Conservation (phyloP, 2,888 invertebrate species). For the Bunonema sp. region DNA sequence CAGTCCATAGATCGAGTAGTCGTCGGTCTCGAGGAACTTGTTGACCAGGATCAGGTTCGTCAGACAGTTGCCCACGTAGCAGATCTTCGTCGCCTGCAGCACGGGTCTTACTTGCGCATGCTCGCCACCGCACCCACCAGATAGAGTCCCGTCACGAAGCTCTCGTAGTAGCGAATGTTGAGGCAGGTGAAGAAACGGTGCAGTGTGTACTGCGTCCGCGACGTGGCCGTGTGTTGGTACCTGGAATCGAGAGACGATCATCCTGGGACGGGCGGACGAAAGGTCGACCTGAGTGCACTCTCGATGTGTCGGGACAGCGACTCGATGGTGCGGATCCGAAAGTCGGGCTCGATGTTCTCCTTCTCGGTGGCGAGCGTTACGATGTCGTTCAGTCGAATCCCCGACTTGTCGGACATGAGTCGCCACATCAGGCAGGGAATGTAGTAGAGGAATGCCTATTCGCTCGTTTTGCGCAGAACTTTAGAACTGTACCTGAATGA, state of each 20-base stretch:
- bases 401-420: conserved; percentile 48
- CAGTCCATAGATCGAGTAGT: conserved; percentile 40
- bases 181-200: conserved; percentile 44
- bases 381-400: conserved; percentile 42
- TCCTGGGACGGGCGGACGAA: neutral
- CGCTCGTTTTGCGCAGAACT: neutral
- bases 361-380: conserved; percentile 44
- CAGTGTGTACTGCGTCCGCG: conserved; percentile 38
- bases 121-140: conserved; percentile 17
- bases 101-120: neutral
- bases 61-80: conserved; percentile 41
- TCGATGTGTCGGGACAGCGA: conserved; percentile 41
- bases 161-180: conserved; percentile 41
- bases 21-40: conserved; percentile 42
- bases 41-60: conserved; percentile 39
- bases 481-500: conserved; percentile 11
- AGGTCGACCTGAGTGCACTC: conserved; percentile 27
- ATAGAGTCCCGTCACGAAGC: conserved; percentile 44
- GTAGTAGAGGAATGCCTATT: conserved; percentile 49
- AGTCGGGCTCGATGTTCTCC: conserved; percentile 44
- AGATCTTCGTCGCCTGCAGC: conserved; percentile 35
- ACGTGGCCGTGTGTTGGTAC: conserved; percentile 43
- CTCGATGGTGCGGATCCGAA: conserved; percentile 40
- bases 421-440: conserved; percentile 50
- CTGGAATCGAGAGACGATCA: no score